Evolutionary conservation across 2,888 invertebrate genomes (phyloP), one percentile per base, ranked within the genome.

Genomic region (Quadroppia sp.): DNA sequence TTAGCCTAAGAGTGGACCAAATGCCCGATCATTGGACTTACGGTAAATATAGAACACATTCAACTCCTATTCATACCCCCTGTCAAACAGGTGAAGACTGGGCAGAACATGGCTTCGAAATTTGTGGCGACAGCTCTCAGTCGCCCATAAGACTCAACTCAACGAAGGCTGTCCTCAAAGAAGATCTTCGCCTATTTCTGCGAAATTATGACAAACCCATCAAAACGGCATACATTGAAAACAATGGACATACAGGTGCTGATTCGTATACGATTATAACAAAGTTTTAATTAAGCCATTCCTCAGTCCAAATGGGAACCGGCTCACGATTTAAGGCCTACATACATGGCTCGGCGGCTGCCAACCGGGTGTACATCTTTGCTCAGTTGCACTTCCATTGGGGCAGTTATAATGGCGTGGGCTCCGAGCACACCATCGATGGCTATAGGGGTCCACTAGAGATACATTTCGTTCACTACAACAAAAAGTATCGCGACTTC

Each of bases 331-430:
- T 76, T 15, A 61, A 69, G 15, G 40, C 30, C 3, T 17, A 20
- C 1, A 1, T 56, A 1, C 17, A 4, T 53, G 71, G 53, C 3
- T 17, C 53, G 20, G 20, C 64, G 67, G 28, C 69, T 74, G 17
- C 71, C 42, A 13, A 72, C 1, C 23, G 20, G 1, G 1, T 11
- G 45, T 69, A 20, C 20, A 15, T 45, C 2, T 69, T 77, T 30
- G 67, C 72, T 74, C 90, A 91, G 81, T 83, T 91, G 71, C 91
- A 92, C 80, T 90, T 92, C 82, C 92, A 92, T 81, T 92, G 91
- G 91, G 90, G 90, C 0, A 87, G 87, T 80, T 88, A 89, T 78
- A 89, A 90, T 79, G 86, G 87, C 4, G 85, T 88, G 71, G 87
- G 88, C 70, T 90, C 92, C 0, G 92, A 93, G 81, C 92, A 93